Conservation (phyloP, 2,113 vertebrate species). For the Actenoides lindsayi region DNA sequence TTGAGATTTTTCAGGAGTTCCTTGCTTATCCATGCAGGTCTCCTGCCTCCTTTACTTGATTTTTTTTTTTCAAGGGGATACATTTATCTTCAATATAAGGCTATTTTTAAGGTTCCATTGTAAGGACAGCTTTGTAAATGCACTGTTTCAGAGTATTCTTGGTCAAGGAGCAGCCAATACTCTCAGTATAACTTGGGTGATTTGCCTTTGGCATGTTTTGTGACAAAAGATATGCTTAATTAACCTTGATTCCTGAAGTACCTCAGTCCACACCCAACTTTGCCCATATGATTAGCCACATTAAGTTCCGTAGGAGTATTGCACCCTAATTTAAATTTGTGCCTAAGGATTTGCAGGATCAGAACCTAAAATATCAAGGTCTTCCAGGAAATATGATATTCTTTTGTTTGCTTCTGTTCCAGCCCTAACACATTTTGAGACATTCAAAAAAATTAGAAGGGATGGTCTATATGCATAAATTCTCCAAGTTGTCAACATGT, state of each 20-base stretch:
- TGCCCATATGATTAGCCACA: not conserved
- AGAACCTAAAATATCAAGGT: not conserved
- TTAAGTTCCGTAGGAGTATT: not conserved
- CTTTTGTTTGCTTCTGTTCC: not conserved
- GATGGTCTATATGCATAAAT: not conserved
- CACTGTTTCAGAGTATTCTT: not conserved
- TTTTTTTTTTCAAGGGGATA: no score
- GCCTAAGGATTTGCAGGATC: not conserved
- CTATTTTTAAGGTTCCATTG: not conserved
- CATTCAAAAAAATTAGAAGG: not conserved
- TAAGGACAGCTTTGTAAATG: not conserved
- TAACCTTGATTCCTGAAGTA: not conserved
- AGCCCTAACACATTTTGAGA: not conserved
- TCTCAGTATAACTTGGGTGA: not conserved
- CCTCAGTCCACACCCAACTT: not conserved
- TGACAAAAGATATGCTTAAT: not conserved
- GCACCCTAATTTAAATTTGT: not conserved
- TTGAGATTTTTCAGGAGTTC: no score
- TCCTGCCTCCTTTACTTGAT: no score
- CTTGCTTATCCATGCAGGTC: no score
- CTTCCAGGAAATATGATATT: not conserved
- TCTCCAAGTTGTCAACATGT: not conserved
- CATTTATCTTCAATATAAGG: not conserved
- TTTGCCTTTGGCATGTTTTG: not conserved
- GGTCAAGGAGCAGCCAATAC: not conserved